A percentile compares a stretch with the other conserved stretches of the same genome.
Conservation (phyloP, 2,888 invertebrate species). For the Synergus laeviventris region DNA sequence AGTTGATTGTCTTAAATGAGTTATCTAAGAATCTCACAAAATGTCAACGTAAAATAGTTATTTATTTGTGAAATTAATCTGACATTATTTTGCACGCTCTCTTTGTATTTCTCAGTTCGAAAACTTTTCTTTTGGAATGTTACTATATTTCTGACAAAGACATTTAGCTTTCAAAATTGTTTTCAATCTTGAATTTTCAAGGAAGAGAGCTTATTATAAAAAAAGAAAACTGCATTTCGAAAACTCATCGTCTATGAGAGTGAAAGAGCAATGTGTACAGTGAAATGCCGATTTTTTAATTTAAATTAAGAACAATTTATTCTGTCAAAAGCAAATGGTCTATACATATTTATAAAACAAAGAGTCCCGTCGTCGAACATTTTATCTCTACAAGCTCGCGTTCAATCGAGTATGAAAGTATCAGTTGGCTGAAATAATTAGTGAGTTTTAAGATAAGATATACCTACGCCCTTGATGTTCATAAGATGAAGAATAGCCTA, state of each 20-base stretch:
- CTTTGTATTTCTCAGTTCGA: background rate
- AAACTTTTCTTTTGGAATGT: background rate
- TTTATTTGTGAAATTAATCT: background rate
- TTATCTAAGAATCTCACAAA: background rate
- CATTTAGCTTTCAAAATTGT: background rate
- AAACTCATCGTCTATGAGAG: background rate
- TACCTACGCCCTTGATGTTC: background rate
- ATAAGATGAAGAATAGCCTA: background rate
- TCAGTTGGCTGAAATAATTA: background rate
- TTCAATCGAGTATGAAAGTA: background rate
- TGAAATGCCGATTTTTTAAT: background rate
- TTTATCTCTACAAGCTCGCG: background rate
- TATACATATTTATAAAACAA: background rate
- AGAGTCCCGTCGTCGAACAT: background rate
- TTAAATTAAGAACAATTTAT: background rate
- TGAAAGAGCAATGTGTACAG: background rate
- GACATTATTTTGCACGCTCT: background rate
- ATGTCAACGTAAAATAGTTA: background rate
- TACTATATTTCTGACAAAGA: background rate
- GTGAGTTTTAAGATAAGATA: background rate
- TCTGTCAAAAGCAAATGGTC: background rate
- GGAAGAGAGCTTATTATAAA: background rate
- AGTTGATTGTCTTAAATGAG: background rate
- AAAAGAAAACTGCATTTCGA: background rate
- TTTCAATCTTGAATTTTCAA: background rate